phyloP scores from a whole-genome alignment of 2,888 invertebrate genomes.

The Ecliptopera silaceata region DNA sequence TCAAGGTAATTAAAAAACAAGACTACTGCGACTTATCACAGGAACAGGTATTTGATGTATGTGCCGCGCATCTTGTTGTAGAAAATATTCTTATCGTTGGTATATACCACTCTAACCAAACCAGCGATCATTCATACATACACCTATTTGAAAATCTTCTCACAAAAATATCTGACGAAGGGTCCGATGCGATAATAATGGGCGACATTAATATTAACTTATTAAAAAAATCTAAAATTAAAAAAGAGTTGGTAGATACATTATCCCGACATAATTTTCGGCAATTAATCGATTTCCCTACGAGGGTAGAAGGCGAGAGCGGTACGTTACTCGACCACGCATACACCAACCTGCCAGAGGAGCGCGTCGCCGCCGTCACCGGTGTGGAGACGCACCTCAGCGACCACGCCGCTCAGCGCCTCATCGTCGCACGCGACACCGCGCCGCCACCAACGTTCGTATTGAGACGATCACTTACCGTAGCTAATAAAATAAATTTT shows the following conservation, averaged over 20 bases:
- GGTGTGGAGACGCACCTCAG: constrained; percentile 8
- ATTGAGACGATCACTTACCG: background rate
- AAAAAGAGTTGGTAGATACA: background rate
- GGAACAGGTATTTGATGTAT: constrained; percentile 3
- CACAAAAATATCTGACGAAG: constrained; percentile 1
- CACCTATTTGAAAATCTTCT: constrained; percentile 3
- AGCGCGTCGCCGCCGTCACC: background rate
- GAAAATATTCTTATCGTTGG: constrained; percentile 2
- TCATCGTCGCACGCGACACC: background rate
- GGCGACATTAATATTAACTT: constrained; percentile 1
- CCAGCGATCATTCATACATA: background rate
- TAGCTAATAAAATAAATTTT: background rate
- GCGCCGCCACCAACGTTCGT: background rate
- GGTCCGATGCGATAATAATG: constrained; percentile 1
- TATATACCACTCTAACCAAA: constrained; percentile 2
- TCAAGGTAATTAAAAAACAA: constrained; percentile 9
- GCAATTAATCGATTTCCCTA: background rate
- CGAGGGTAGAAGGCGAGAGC: background rate
- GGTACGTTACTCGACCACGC: constrained; percentile 11
- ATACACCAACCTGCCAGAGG: constrained; percentile 5
- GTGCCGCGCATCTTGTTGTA: constrained; percentile 1
- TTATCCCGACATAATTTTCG: background rate
- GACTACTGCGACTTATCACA: constrained; percentile 8
- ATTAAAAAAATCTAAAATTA: background rate
- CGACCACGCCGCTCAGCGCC: constrained; percentile 3